Evolutionary conservation across 2,888 invertebrate genomes (phyloP).

Genomic region (Noctua janthina): DNA sequence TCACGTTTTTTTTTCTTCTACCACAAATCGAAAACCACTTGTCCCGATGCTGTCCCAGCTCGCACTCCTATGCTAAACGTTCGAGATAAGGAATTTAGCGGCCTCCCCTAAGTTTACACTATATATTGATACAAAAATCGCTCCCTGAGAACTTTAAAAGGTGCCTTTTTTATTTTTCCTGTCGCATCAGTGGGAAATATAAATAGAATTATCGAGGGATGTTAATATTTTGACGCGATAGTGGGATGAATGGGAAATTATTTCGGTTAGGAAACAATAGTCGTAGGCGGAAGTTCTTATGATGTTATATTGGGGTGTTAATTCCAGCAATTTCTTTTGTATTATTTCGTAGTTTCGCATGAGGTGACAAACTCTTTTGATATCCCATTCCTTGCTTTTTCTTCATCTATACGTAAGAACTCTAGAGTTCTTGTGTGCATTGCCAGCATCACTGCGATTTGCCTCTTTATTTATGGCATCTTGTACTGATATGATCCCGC

Average conservation of each 20-base stretch:
- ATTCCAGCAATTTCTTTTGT: slow-evolving; percentile 9
- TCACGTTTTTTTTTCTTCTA: slow-evolving; percentile 59
- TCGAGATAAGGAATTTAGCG: slow-evolving; percentile 89
- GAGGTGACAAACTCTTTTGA: neutral
- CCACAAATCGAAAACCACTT: slow-evolving; percentile 73
- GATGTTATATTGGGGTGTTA: slow-evolving; percentile 29
- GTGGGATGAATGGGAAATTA: slow-evolving; percentile 57
- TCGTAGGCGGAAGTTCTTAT: slow-evolving; percentile 16
- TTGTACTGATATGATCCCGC: neutral
- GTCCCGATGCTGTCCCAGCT: slow-evolving; percentile 69
- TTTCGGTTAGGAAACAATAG: slow-evolving; percentile 47
- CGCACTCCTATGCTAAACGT: slow-evolving; percentile 79
- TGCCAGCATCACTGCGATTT: neutral
- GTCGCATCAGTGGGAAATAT: slow-evolving; percentile 83
- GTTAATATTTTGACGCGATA: slow-evolving; percentile 67
- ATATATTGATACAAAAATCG: slow-evolving; percentile 80
- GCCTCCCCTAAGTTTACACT: slow-evolving; percentile 83
- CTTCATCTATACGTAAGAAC: too few species aligned
- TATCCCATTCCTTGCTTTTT: neutral
- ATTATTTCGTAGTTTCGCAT: neutral
- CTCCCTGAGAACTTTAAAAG: slow-evolving; percentile 80
- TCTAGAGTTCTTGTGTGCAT: neutral
- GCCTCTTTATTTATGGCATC: neutral
- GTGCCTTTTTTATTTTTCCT: slow-evolving; percentile 77
- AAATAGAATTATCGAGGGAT: slow-evolving; percentile 83